phyloP scores from a whole-genome alignment of 1,140 invertebrate species.

The Cephus cinctus region DNA sequence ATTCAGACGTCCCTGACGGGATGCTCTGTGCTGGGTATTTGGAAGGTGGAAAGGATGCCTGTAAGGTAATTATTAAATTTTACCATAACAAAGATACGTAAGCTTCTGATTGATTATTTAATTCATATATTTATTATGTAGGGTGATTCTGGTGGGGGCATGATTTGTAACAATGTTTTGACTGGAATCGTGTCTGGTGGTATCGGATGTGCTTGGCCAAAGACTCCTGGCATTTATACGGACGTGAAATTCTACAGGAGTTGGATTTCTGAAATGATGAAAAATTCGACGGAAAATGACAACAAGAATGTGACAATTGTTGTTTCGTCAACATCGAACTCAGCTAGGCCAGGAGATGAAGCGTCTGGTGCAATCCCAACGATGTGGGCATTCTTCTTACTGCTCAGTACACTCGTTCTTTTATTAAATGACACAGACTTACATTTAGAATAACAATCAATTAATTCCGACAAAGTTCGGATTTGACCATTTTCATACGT shows the following conservation, averaged over 20 bases:
- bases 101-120: background rate
- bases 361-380: too few relatives aligned
- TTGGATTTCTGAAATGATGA: conserved; percentile 48
- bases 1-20: conserved; percentile 57
- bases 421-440: too few relatives aligned
- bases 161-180: conserved; percentile 48
- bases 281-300: too few relatives aligned
- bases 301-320: too few relatives aligned
- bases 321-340: too few relatives aligned
- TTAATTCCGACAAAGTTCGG: too few relatives aligned
- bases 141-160: conserved; percentile 59
- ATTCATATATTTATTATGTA: too few relatives aligned
- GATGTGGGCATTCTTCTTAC: too few relatives aligned
- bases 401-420: too few relatives aligned
- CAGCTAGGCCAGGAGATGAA: too few relatives aligned
- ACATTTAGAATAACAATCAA: too few relatives aligned
- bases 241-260: conserved; percentile 51
- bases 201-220: conserved; percentile 57
- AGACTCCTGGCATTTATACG: conserved; percentile 57
- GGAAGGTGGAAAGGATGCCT: conserved; percentile 69
- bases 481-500: too few relatives aligned
- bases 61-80: conserved; percentile 56
- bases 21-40: conserved; percentile 73
- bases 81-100: background rate
- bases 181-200: conserved; percentile 61